Evolutionary conservation across 2,797 vertebrate species (phyloP), one percentile per base, ranked within the genome.

Genomic region (Acropternis orthonyx): DNA sequence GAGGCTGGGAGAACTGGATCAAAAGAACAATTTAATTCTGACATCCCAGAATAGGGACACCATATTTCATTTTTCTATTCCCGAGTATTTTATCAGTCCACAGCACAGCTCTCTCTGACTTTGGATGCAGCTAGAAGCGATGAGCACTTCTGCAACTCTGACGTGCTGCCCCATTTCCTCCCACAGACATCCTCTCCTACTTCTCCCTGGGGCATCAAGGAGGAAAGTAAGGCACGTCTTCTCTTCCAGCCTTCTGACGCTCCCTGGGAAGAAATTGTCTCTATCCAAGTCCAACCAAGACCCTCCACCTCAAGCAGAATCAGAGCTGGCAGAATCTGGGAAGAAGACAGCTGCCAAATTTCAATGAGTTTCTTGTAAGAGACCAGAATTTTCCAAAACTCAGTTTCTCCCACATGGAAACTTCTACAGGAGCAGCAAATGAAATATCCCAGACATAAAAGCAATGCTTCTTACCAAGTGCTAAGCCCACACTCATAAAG

Each of bases 1-100:
- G 8, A 67, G 56, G 41, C 48, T 0, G 2, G 0, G 48, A 89
- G 55, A 69, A 88, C 52, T n/a, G 48, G 55, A 78, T 96, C 80
- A 92, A 90, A 96, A 79, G 85, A 88, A 76, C 59, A 73, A 89
- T 79, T 96, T 92, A 61, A 90, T 95, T 86, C 73, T 72, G 51
- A 59, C 7, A 0, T 79, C 80, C 69, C 56, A 46, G 71, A 82
- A 69, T 41, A 90, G 69, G 83, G 55, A 67, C 34, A 43, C 27
- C 12, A 27, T 28, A 61, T 89, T 91, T 76, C 51, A 37, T 67
- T 90, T 89, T 82, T 52, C 77, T 51, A 1, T 72, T 94, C 43
- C 68, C 71, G 30, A 79, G 58, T 80, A 30, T 95, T 90, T 88
- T 86, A 78, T 95, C 89, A 74, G 66, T 49, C 55, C 79, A 55